Evolutionary conservation across 2,888 invertebrate species (phyloP), one percentile per base, ranked within the genome.

Genomic region (Torymus aiolomorphi): DNA sequence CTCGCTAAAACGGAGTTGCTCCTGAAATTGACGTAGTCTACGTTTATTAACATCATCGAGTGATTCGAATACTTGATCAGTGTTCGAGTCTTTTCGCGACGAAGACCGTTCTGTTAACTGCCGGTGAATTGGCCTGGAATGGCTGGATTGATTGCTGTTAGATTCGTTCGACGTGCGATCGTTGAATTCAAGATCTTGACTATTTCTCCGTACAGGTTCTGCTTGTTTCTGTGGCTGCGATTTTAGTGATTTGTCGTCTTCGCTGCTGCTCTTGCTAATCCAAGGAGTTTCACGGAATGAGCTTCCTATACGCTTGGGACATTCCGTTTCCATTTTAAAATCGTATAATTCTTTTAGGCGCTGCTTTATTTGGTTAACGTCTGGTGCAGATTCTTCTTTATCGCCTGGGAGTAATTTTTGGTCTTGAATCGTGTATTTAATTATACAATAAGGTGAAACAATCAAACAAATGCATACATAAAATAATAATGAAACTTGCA

Each of bases 281-380:
- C 85, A 87, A 2, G 76, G 65, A 0, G 67, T 69, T 42, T 76
- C 80, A 13, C 73, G 69, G 16, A 76, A 71, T 4, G 80, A 74
- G 31, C 77, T 81, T 20, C 83, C 76, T 62, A 84, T 74, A 31
- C 84, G 85, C 56, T 84, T 86, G 12, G 87, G 87, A 85, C 87
- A 88, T 56, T 88, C 88, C 31, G 86, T 84, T 62, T 88, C 89
- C 5, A 84, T 88, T 61, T 88, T 87, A 51, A 89, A 86, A 71
- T 89, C 88, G 74, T 88, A 89, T 0, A 88, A 77, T 42, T 89
- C 88, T 14, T 84, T 82, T 71, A 88, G 84, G 16, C 88, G 86
- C 67, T 88, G 86, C n/a, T 83, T 88, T n/a, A 88, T 76, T 31
- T 65, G 76, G 72, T 66, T 82, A 51, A 72, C 76, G 31, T 78